Base-by-base conservation (phyloP, 2,797 vertebrate species). In the Sebastiscus tertius region DNA sequence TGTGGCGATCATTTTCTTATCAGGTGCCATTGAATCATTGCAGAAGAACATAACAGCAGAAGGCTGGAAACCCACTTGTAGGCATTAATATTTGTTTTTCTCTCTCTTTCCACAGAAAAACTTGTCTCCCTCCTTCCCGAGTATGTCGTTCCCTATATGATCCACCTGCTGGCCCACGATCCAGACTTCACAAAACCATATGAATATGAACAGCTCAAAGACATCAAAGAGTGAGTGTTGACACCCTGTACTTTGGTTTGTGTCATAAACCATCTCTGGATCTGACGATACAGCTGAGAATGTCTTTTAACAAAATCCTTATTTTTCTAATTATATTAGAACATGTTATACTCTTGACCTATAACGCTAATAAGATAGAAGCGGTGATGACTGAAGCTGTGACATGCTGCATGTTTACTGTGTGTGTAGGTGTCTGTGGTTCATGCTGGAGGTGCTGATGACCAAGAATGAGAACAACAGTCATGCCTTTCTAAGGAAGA, bases 391-490 rank as follows among this genome's bases (percentile, higher is more conserved):
- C 11, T 26, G n/a, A 16, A 67, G 3, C 18, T 34, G 75, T 68
- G 33, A 22, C 72, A 14, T 42, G 1, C 20, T 24, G 2, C 13
- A 6, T 75, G 33, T 72, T 79, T 14, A 14, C 36, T 72, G 39
- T 66, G 33, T 59, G 3, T 77, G 22, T 39, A 99, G 99, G 96
- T 99, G 99, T 94, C 96, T 99, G 72, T 99, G 99, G 99, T 99
- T 99, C 93, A 99, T 99, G 98, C 95, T 99, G 91, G 99, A 99
- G 94, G 99, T 99, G 90, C 94, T 99, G 93, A 99, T 99, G 99
- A 98, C 98, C 58, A 99, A 99, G 94, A 99, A 99, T 90, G 99
- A 99, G 94, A 99, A 99, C 91, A 99, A 99, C 92, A 99, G 98
- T 90, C 99, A 99, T 83, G 97, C 97, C 20, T 99, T 99, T 92